These are phyloP conservation scores for Strongylocentrotus purpuratus DNA, from an alignment of 35 echinoderm and acorn worm species.

Conservation along the genomic window DNA sequence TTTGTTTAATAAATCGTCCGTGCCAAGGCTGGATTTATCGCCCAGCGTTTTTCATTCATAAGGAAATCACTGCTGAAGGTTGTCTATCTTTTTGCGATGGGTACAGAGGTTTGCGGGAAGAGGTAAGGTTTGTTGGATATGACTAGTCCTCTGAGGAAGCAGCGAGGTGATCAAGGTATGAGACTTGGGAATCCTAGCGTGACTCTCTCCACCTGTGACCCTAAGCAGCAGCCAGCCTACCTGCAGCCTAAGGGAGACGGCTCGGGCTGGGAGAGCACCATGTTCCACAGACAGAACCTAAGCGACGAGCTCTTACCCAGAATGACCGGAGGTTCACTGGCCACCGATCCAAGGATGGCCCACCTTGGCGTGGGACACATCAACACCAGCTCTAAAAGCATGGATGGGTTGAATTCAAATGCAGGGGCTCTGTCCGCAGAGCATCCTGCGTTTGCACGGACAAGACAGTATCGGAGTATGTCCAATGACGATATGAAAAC, in stretches of 20 bases:
- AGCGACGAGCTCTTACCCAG: constrained; percentile 13
- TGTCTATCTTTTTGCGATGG: background rate
- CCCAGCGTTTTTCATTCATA: background rate
- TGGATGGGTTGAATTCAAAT: constrained; percentile 39
- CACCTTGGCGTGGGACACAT: constrained; percentile 26
- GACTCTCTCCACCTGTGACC: constrained; percentile 8
- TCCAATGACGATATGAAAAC: constrained; percentile 29
- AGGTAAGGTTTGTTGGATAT: background rate
- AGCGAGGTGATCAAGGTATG: constrained; percentile 16
- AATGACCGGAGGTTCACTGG: background rate
- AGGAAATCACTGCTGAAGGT: background rate
- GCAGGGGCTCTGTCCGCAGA: background rate
- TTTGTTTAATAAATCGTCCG: background rate
- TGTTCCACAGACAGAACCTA: constrained; percentile 36
- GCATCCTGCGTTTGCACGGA: constrained; percentile 25
- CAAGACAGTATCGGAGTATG: constrained; percentile 34
- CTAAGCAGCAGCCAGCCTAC: background rate
- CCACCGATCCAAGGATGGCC: background rate
- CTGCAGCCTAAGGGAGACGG: constrained; percentile 8
- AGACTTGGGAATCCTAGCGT: background rate
- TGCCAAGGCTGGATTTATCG: background rate
- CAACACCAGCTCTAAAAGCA: constrained; percentile 37
- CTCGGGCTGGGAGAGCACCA: background rate
- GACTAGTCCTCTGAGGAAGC: constrained; percentile 28
- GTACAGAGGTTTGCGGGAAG: background rate